Conservation (phyloP, 2,797 vertebrate genomes). For the Manis javanica region DNA sequence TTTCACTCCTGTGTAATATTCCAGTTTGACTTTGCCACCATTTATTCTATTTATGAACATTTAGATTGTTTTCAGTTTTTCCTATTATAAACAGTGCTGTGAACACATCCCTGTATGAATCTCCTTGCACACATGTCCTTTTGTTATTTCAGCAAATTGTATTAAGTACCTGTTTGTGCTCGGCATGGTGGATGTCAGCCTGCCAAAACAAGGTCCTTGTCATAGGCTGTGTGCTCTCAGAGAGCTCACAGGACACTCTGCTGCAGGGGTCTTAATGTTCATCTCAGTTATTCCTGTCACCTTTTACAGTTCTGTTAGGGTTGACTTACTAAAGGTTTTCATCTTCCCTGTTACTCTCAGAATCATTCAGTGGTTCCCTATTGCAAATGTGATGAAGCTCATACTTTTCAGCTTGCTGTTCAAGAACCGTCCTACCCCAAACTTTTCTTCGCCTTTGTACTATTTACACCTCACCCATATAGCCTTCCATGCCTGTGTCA, state of each 20-base stretch:
- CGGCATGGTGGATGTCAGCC: not conserved
- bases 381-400: not conserved
- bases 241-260: not conserved
- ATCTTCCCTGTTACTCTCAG: not conserved
- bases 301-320: not conserved
- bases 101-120: not conserved
- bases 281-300: not conserved
- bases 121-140: not conserved
- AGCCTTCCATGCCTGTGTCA: not conserved
- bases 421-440: not conserved
- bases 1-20: not conserved
- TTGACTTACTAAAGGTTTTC: not conserved
- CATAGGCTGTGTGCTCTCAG: not conserved
- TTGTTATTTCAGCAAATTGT: slow-evolving; percentile 24
- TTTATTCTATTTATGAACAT: not conserved
- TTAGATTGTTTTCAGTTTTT: not conserved
- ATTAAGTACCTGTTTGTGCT: not conserved
- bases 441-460: not conserved
- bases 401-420: not conserved
- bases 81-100: not conserved
- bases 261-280: not conserved
- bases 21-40: not conserved
- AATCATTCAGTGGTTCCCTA: not conserved
- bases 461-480: not conserved
- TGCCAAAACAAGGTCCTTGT: not conserved